Percentiles rank a stretch among this genome's conserved stretches.
Evolutionary conservation across 1,140 invertebrate species (phyloP).

Genomic region (Cotesia glomerata): DNA sequence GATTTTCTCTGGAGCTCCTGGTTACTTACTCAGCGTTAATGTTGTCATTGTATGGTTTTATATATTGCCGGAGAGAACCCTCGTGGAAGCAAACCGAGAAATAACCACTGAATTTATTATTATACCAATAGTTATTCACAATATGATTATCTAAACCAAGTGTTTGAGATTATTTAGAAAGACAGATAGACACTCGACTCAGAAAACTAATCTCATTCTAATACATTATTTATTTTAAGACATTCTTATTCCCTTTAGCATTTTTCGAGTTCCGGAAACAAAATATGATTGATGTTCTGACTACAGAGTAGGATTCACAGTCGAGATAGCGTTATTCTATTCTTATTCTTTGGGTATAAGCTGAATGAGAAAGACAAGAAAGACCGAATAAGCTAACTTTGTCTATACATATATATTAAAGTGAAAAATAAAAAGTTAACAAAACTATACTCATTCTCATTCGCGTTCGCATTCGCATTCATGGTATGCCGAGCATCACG

Average conservation of each 20-base stretch:
- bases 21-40: not conserved
- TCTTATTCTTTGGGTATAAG: not conserved
- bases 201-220: too few species aligned
- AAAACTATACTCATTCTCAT: slow-evolving; percentile 29
- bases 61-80: too few species aligned
- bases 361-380: too few species aligned
- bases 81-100: not conserved
- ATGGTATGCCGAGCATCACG: slow-evolving; percentile 32
- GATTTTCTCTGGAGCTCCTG: not conserved
- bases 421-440: slow-evolving; percentile 23
- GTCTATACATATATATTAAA: not conserved
- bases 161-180: too few species aligned
- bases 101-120: not conserved
- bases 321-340: slow-evolving; percentile 12
- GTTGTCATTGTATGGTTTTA: not conserved
- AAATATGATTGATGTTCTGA: not conserved
- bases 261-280: not conserved
- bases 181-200: too few species aligned
- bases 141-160: not conserved
- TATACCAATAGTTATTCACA: too few species aligned
- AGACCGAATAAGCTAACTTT: too few species aligned
- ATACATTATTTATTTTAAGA: too few species aligned
- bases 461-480: slow-evolving; percentile 34
- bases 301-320: not conserved
- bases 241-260: not conserved